Evolutionary conservation across 2,113 vertebrate species (phyloP), one percentile per base, ranked within the genome.

Genomic region (Heterotilapia buettikoferi): DNA sequence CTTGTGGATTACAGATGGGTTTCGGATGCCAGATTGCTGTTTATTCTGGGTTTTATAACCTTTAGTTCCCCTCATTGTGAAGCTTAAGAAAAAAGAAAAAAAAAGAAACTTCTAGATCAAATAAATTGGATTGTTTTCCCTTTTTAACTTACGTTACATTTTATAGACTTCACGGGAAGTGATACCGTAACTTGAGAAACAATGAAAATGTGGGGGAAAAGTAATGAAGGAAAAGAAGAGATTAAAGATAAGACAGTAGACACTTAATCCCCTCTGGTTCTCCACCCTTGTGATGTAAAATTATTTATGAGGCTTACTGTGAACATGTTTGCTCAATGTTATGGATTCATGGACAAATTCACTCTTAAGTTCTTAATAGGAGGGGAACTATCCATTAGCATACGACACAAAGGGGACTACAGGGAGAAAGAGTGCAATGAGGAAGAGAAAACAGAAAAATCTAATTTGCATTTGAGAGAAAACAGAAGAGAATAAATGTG

Each of bases 261-360:
- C 89, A 89, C n/a, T 61, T 89, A 52, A 50, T 86, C 90, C 88
- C 92, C 40, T 45, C 83, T 87, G 89, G 86, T 88, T 86, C 80
- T 29, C 79, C 73, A 84, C 83, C 84, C 86, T 86, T 82, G 36
- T 71, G 82, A 83, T 84, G 82, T 85, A 83, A 87, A 88, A 92
- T 92, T 84, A 90, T 94, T 94, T 89, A 80, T 90, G 84, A 88
- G 84, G 59, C 91, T 94, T 91, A 91, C 21, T 9, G 68, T 9
- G 13, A 86, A 90, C 86, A 81, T 80, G 88, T 88, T 80, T 7
- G 26, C 86, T 95, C 90, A 89, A 92, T 94, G 94, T 26, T 80
- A 84, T 85, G 79, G 91, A 93, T 88, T 86, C 52, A 66, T 43
- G 21, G 76, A 86, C 68, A 84, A 87, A 86, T 92, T 91, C 47